Evolutionary conservation across 2,888 invertebrate species (phyloP).

Genomic region (Andrena flavipes): DNA sequence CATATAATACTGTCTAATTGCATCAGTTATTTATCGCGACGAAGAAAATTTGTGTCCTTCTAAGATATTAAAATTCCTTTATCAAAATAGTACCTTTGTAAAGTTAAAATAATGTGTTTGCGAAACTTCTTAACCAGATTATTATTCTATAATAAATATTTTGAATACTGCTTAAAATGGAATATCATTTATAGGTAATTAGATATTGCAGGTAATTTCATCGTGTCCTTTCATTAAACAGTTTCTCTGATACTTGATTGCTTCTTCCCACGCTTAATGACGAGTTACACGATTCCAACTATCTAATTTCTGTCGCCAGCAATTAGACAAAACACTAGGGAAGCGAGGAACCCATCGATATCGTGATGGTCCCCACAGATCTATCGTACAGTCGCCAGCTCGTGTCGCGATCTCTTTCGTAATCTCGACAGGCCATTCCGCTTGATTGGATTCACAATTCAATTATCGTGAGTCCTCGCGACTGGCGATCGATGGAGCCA

Average conservation of each 20-base stretch:
- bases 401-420: slow-evolving; percentile 68
- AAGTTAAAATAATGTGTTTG: neutral
- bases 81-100: neutral
- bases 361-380: slow-evolving; percentile 40
- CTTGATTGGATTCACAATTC: slow-evolving; percentile 74
- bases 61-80: neutral
- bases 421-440: slow-evolving; percentile 67
- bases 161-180: neutral
- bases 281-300: neutral
- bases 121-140: too few species aligned
- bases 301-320: neutral
- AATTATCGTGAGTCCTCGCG: slow-evolving; percentile 69
- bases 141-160: too few species aligned
- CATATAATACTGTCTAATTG: too few species aligned
- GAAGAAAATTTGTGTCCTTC: too few species aligned
- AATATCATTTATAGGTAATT: neutral
- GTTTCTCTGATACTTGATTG: neutral
- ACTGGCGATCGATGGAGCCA: slow-evolving; percentile 66
- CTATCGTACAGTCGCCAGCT: slow-evolving; percentile 33
- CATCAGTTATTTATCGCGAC: too few species aligned
- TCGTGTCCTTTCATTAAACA: neutral
- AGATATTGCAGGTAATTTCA: neutral
- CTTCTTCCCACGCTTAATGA: neutral
- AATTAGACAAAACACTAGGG: slow-evolving; percentile 16
- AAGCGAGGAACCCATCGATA: slow-evolving; percentile 3